Conservation (phyloP, 2,797 vertebrate genomes). For the Mus caroli region DNA sequence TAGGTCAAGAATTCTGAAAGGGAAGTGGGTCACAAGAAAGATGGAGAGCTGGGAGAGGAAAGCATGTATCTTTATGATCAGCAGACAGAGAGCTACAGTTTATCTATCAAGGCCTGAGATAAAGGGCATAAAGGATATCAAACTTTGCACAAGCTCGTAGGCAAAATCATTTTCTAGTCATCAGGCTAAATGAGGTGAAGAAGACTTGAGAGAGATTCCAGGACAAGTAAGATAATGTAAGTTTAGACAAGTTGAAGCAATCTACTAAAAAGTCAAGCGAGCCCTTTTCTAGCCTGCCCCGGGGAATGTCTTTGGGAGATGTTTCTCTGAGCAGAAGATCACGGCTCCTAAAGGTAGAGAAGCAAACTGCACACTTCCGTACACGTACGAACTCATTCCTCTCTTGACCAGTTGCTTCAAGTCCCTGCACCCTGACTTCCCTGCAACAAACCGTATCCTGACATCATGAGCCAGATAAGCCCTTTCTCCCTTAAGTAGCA, state of each 20-base stretch:
- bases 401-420: not conserved
- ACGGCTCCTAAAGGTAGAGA: not conserved
- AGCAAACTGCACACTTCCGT: not conserved
- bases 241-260: not conserved
- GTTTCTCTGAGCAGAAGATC: not conserved
- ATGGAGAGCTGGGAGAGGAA: not conserved
- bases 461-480: not conserved
- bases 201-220: not conserved
- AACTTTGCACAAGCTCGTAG: not conserved
- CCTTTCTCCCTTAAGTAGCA: not conserved
- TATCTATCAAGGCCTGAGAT: not conserved
- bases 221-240: not conserved
- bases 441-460: not conserved
- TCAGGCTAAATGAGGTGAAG: not conserved
- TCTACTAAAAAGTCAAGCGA: not conserved
- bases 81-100: not conserved
- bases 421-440: not conserved
- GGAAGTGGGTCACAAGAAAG: not conserved
- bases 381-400: not conserved
- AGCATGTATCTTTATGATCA: not conserved
- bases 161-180: not conserved
- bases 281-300: not conserved
- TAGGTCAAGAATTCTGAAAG: not conserved
- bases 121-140: not conserved
- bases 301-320: not conserved